Evolutionary conservation across 2,113 vertebrate species (phyloP).

Genomic region (Azemiops feae): DNA sequence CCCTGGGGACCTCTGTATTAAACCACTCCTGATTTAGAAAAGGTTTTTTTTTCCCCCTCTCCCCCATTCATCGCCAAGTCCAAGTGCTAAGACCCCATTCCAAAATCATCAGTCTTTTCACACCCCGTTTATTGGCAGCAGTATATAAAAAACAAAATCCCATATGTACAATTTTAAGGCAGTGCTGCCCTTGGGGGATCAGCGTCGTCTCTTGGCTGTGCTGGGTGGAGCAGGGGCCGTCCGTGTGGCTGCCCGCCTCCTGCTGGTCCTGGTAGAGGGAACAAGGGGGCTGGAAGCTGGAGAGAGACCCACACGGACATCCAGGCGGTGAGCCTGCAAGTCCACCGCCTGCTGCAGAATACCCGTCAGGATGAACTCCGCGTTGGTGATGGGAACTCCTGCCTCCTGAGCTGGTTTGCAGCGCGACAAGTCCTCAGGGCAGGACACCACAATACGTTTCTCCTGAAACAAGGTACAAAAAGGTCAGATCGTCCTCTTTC

Average conservation of each 20-base stretch:
- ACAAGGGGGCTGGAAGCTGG: fast-evolving
- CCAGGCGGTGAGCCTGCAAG: not conserved
- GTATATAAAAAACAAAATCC: not conserved
- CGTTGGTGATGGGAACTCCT: slow-evolving; percentile 73
- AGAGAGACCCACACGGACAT: fast-evolving
- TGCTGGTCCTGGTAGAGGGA: slow-evolving; percentile 21
- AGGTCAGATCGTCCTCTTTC: fast-evolving
- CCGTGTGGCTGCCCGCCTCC: slow-evolving; percentile 29
- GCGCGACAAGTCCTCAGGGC: slow-evolving; percentile 74
- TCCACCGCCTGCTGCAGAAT: slow-evolving; percentile 80
- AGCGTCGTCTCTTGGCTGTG: slow-evolving; percentile 56
- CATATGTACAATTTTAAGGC: slow-evolving; percentile 23
- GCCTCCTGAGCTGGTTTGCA: slow-evolving; percentile 68
- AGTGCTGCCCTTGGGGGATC: slow-evolving; percentile 9
- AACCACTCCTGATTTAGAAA: not conserved
- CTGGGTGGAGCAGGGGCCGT: not conserved
- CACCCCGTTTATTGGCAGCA: not conserved
- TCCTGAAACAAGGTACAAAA: slow-evolving; percentile 60
- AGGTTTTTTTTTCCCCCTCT: not conserved
- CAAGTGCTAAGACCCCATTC: not conserved
- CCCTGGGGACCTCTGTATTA: not conserved
- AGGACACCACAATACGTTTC: slow-evolving; percentile 81
- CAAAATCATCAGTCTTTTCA: not conserved
- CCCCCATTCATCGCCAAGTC: no score
- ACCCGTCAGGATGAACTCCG: slow-evolving; percentile 85